Evolutionary conservation across 2,888 invertebrate species (phyloP), one percentile per base, ranked within the genome.

Genomic region (Aphodius granarius): DNA sequence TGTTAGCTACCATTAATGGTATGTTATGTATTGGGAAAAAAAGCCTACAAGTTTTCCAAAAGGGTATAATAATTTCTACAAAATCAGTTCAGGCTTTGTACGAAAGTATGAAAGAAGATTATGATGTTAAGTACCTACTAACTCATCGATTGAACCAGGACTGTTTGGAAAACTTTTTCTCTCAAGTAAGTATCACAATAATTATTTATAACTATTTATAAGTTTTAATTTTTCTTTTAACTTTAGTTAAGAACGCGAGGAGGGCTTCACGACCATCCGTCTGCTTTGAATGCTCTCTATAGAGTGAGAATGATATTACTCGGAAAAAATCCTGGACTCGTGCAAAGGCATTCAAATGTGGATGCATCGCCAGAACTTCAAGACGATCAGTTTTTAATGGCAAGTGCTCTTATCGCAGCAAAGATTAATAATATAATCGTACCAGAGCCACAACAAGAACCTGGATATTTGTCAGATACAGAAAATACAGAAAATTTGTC

Each of bases 231-330:
- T 18, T 76, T 66, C 62, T 75, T 75, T 75, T 75, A 77, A 22
- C 78, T 79, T 20, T 78, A 79, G 76, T 43, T 78, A 23, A 70
- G 74, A 68, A 78, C 77, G 20, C 65, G 77, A 70, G 79, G 80
- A 62, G 78, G 78, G n/a, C 74, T 79, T 16, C 71, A 80, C 73
- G 80, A 80, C 71, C 80, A 80, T 70, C 79, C 80, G 15, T 72
- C 79, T 18, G 73, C 80, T 70, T 63, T 80, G 70, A 78, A 78
- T 73, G 77, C 75, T 16, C 43, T 80, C 2, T 78, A 78, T 66
- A 77, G 78, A 17, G 65, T 79, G 16, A 77, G 76, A 63, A 73
- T 78, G 73, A 78, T 80, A 43, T 71, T 79, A 15, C 74, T 79
- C 1, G 78, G 80, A 13, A 80, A 79, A 70, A 79, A 79, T 72